A percentile compares a stretch with the other conserved stretches of the same genome.
phyloP scores from a whole-genome alignment of 2,888 invertebrate species.

The Chrysomela aeneicollis region DNA sequence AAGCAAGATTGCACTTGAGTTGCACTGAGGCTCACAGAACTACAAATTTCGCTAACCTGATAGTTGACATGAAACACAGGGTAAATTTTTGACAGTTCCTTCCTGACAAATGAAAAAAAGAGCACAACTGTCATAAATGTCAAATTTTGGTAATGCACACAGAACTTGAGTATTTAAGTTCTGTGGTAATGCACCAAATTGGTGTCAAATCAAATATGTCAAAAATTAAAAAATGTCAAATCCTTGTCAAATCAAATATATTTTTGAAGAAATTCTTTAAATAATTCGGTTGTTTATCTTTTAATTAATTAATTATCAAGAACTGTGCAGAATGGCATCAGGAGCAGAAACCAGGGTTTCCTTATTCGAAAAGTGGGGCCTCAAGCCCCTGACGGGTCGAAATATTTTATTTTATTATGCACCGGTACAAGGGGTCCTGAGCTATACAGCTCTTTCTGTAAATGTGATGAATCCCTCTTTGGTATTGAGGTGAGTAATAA shows the following conservation, averaged over 20 bases:
- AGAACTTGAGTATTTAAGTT: too few species aligned
- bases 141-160: too few species aligned
- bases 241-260: neutral
- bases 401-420: conserved; percentile 79
- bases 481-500: conserved; percentile 71
- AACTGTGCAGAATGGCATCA: conserved; percentile 34
- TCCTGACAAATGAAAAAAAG: too few species aligned
- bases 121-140: too few species aligned
- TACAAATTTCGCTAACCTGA: too few species aligned
- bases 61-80: too few species aligned
- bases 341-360: conserved; percentile 48
- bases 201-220: too few species aligned
- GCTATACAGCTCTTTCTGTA: conserved; percentile 81
- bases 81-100: too few species aligned
- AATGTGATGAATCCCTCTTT: conserved; percentile 87
- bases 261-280: neutral
- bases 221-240: neutral
- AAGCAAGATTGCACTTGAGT: too few species aligned
- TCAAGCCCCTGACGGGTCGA: conserved; percentile 75
- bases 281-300: neutral
- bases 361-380: conserved; percentile 55
- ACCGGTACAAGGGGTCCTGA: conserved; percentile 77
- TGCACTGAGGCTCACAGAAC: too few species aligned
- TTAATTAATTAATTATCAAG: neutral
- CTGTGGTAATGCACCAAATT: too few species aligned